A percentile compares a stretch with the other conserved stretches of the same genome.
Conservation (phyloP, 2,888 invertebrate species). For the Glyphotaelius pellucidus region DNA sequence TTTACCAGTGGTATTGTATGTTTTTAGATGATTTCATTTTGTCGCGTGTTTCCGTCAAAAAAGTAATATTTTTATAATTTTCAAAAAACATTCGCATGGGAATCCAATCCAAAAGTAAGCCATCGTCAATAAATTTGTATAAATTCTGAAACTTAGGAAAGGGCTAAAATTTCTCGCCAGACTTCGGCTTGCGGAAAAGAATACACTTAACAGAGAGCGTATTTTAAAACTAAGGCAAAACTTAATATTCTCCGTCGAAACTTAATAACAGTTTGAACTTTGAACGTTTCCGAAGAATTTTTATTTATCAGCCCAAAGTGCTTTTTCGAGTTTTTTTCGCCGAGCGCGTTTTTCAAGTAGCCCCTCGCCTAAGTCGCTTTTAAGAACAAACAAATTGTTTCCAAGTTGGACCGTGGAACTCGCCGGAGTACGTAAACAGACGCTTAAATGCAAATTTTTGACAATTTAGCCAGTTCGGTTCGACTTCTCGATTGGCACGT, state of each 20-base stretch:
- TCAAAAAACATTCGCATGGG: background rate
- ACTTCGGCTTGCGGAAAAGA: background rate
- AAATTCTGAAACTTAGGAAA: background rate
- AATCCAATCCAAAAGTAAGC: background rate
- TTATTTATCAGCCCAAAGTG: constrained; percentile 41
- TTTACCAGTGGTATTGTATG: too few relatives aligned
- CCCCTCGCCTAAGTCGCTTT: background rate
- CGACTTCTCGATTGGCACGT: constrained; percentile 63
- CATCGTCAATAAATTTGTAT: background rate
- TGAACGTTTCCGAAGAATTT: constrained; percentile 28
- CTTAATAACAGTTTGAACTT: constrained; percentile 36
- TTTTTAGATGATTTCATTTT: too few relatives aligned
- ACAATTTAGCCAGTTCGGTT: constrained; percentile 59
- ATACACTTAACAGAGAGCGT: background rate
- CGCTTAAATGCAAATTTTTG: constrained; percentile 60
- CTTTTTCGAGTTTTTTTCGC: constrained; percentile 38
- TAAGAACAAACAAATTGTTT: constrained; percentile 59
- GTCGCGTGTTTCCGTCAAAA: background rate
- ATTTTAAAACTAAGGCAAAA: constrained; percentile 25
- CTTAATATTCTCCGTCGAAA: constrained; percentile 38
- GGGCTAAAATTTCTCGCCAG: background rate
- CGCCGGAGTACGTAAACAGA: constrained; percentile 51
- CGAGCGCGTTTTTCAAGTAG: constrained; percentile 34
- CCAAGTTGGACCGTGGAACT: constrained; percentile 52
- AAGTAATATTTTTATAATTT: background rate